phyloP scores from a whole-genome alignment of 2,888 invertebrate genomes.

The Epiperipatus broadwayi region DNA sequence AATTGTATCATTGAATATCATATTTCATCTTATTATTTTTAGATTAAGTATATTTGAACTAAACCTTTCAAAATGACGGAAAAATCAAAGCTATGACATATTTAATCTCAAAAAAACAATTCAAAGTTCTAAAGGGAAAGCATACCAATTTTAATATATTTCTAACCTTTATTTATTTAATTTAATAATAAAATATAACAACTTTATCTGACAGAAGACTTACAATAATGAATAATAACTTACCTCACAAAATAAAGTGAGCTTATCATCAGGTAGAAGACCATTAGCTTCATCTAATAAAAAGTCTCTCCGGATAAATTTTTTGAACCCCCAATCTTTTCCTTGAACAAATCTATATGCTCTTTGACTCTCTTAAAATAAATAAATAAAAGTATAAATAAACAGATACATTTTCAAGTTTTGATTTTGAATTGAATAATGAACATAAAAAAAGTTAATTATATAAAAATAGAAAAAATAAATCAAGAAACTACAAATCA shows the following conservation, averaged over 20 bases:
- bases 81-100: too few relatives aligned
- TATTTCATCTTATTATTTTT: too few relatives aligned
- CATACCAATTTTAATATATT: too few relatives aligned
- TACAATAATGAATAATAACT: slow-evolving; percentile 13
- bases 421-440: slow-evolving; percentile 8
- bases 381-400: slow-evolving; percentile 10
- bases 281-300: slow-evolving; percentile 96
- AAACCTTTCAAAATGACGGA: too few relatives aligned
- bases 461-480: not conserved
- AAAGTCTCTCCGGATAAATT: slow-evolving; percentile 96
- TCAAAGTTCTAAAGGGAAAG: too few relatives aligned
- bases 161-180: too few relatives aligned
- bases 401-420: not conserved
- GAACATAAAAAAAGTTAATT: slow-evolving; percentile 4
- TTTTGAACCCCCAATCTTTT: slow-evolving; percentile 99
- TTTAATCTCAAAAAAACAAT: too few relatives aligned
- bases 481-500: slow-evolving; percentile 1
- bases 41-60: too few relatives aligned
- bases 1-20: too few relatives aligned
- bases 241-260: slow-evolving; percentile 96
- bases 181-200: too few relatives aligned
- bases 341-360: slow-evolving; percentile 99
- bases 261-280: slow-evolving; percentile 89
- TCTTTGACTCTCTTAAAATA: slow-evolving; percentile 47
- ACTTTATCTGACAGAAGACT: too few relatives aligned